Percentiles rank a stretch among this genome's conserved stretches.
These are phyloP conservation scores for Antedon mediterranea DNA, from an alignment of 53 echinoderm and acorn worm species.

Conservation along the genomic window DNA sequence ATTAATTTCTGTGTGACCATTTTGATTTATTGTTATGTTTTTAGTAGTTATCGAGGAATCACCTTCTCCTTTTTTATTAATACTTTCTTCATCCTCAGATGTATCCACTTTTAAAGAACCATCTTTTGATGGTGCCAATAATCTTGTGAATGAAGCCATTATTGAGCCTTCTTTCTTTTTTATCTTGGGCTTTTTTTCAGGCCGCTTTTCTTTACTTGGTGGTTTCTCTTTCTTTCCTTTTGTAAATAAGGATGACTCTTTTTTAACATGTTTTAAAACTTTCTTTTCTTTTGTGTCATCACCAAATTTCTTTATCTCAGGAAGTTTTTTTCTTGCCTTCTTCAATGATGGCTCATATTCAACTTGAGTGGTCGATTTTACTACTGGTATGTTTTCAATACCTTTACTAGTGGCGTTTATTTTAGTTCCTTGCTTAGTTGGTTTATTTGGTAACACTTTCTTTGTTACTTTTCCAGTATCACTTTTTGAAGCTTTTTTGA, in stretches of 20 bases:
- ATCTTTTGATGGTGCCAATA: background rate
- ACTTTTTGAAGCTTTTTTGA: background rate
- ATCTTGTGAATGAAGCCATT: background rate
- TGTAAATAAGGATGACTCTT: background rate
- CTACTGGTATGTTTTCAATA: background rate
- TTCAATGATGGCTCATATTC: background rate
- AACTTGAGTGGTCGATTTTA: background rate
- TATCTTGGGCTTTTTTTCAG: background rate
- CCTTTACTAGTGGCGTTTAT: background rate
- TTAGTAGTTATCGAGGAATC: background rate
- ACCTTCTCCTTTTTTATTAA: background rate
- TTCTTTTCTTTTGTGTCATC: background rate
- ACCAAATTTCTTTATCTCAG: background rate
- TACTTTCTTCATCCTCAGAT: background rate
- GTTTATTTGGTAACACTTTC: too few relatives aligned
- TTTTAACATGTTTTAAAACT: too few relatives aligned
- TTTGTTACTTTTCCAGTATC: background rate
- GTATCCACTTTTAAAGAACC: background rate
- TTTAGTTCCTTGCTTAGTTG: too few relatives aligned
- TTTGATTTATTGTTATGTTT: background rate
- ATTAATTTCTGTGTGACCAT: background rate
- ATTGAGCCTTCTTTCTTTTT: background rate
- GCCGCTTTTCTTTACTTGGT: background rate
- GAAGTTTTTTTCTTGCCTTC: background rate
- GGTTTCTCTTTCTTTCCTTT: background rate